These are phyloP conservation scores for Crepidodera aurea DNA, from an alignment of 2,888 invertebrate species.

Conservation along the genomic window DNA sequence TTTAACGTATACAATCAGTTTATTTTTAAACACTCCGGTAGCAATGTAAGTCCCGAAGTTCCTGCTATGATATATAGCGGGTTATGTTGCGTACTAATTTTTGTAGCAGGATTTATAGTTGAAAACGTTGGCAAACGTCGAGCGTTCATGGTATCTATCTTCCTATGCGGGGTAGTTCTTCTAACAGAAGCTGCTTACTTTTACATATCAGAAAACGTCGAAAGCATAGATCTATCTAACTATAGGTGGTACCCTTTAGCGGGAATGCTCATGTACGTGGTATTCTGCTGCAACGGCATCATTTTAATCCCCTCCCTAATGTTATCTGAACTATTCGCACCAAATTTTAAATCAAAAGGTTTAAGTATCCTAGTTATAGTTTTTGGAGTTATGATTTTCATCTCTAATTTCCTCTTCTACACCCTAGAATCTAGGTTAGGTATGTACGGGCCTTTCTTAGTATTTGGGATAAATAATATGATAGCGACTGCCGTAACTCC, in stretches of 20 bases:
- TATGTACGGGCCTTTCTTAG: constrained; percentile 49
- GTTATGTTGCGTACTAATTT: constrained; percentile 37
- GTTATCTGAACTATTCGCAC: constrained; percentile 53
- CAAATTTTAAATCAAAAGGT: constrained; percentile 51
- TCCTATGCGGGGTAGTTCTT: constrained; percentile 45
- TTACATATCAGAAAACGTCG: constrained; percentile 38
- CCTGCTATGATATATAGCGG: constrained; percentile 41
- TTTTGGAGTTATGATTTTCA: constrained; percentile 39
- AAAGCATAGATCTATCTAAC: constrained; percentile 19
- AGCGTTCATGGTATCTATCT: constrained; percentile 45
- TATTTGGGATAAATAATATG: constrained; percentile 48
- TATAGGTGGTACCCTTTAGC: constrained; percentile 40
- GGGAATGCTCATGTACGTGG: constrained; percentile 50
- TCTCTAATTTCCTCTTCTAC: constrained; percentile 48
- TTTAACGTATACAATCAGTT: constrained; percentile 51
- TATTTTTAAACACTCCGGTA: constrained; percentile 53
- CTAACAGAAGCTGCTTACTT: constrained; percentile 46
- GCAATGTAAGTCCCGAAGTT: constrained; percentile 40
- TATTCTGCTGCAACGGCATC: constrained; percentile 47
- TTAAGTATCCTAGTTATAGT: constrained; percentile 47
- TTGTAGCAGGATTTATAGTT: constrained; percentile 43
- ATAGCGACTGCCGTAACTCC: constrained; percentile 45
- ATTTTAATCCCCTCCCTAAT: constrained; percentile 51
- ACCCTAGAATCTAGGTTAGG: constrained; percentile 48
- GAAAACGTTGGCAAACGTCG: constrained; percentile 46